These are phyloP conservation scores for Alitta virens DNA, from an alignment of 2,888 invertebrate species.

Conservation along the genomic window DNA sequence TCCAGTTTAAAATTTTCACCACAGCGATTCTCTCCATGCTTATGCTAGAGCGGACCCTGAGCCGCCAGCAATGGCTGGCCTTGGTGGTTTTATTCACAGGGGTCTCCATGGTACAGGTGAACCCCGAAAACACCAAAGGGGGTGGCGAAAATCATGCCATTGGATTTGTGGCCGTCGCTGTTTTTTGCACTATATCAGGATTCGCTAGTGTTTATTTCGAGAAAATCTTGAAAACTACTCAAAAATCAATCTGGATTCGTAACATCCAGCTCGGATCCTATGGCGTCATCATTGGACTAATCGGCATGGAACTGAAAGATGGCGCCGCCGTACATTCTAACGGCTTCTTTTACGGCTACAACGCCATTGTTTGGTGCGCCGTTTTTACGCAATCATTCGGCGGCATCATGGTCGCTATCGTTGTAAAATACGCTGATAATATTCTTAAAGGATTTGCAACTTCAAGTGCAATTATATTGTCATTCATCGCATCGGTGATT, in stretches of 20 bases:
- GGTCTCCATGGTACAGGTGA: conserved; percentile 57
- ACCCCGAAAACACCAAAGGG: conserved; percentile 30
- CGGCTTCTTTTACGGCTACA: conserved; percentile 70
- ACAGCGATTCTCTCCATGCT: conserved; percentile 59
- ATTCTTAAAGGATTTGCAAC: conserved; percentile 90
- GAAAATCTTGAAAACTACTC: conserved; percentile 83
- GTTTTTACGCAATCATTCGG: conserved; percentile 87
- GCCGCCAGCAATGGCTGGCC: conserved; percentile 56
- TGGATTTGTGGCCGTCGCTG: conserved; percentile 42
- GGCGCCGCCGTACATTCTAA: conserved; percentile 52
- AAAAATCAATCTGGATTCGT: conserved; percentile 87
- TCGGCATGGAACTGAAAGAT: conserved; percentile 68
- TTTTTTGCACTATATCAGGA: conserved; percentile 80
- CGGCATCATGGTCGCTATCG: conserved; percentile 93
- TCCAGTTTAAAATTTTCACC: conserved; percentile 60
- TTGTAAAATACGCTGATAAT: conserved; percentile 98
- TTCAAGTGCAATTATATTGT: conserved; percentile 91
- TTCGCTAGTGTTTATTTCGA: conserved; percentile 98
- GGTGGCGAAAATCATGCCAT: conserved; percentile 33
- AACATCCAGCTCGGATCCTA: conserved; percentile 92
- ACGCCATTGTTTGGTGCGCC: conserved; percentile 69
- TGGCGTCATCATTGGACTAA: conserved; percentile 82
- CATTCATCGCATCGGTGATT: conserved; percentile 89
- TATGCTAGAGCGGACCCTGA: conserved; percentile 53
- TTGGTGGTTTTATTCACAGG: conserved; percentile 56